Evolutionary conservation across 2,888 invertebrate species (phyloP).

Genomic region (Drosophila dives): DNA sequence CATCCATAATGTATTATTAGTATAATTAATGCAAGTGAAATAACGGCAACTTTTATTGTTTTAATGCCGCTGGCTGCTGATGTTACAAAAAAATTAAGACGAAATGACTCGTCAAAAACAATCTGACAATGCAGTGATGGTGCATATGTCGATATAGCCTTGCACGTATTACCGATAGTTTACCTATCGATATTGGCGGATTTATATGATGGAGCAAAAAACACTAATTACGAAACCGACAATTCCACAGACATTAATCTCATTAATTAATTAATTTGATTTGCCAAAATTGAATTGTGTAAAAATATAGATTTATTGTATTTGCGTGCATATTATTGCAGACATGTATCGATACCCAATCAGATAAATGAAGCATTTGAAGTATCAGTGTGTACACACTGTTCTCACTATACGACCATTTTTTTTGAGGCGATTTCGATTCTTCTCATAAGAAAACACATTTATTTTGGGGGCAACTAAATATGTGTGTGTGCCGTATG

Average conservation of each 20-base stretch:
- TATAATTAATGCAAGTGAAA: constrained; percentile 11
- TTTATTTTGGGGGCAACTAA: constrained; percentile 58
- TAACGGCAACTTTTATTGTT: constrained; percentile 19
- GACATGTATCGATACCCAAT: constrained; percentile 51
- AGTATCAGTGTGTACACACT: constrained; percentile 63
- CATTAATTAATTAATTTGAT: background rate
- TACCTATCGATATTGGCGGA: constrained; percentile 18
- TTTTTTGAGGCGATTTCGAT: constrained; percentile 64
- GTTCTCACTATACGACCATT: constrained; percentile 51
- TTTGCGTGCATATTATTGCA: constrained; percentile 1
- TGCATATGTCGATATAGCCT: constrained; percentile 14
- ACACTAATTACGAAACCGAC: background rate
- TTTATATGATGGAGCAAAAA: background rate
- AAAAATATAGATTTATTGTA: background rate
- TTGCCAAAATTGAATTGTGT: background rate
- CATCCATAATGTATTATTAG: constrained; percentile 55
- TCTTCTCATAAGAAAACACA: constrained; percentile 69
- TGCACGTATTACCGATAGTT: background rate
- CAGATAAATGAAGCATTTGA: constrained; percentile 30
- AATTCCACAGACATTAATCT: background rate
- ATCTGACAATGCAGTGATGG: constrained; percentile 36
- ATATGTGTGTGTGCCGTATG: constrained; percentile 60
- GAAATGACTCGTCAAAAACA: constrained; percentile 76
- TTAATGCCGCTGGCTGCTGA: constrained; percentile 37
- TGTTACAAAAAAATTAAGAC: constrained; percentile 18